Evolutionary conservation across 2,888 invertebrate species (phyloP), one percentile per base, ranked within the genome.

Genomic region (Drosophila imparisetae): DNA sequence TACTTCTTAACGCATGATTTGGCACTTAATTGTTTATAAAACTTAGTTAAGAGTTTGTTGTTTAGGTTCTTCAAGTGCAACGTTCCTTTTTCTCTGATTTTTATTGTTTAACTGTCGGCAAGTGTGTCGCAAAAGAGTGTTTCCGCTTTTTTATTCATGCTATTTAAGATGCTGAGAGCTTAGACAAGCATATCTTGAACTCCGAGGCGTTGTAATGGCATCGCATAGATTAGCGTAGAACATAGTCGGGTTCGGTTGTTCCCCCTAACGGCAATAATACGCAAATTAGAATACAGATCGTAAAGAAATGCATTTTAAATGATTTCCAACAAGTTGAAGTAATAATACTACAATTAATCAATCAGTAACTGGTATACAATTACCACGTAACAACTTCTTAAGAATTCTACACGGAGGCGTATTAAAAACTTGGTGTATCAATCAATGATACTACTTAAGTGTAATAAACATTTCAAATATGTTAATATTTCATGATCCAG

Each of bases 131-230:
- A 53, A 66, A 63, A 58, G 52, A 55, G 8, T n/a, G 36, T 54
- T 89, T 89, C 88, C 89, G 88, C 71, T 73, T 61, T 71, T 61
- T 55, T 60, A 63, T 68, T 77, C 77, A 78, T 72, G 89, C 63
- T 80, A 45, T 38, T 77, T 71, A 62, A 60, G 58, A 32, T 71
- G 72, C 52, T 71, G 48, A 83, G 69, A 68, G 67, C 62, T 67
- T 60, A 54, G 42, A 24, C 60, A 73, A 81, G 60, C 64, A 64
- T 45, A 42, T 36, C 63, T 69, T 65, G 54, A 60, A 50, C 78
- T 70, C n/a, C 54, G 42, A 13, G 11, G 27, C 32, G 36, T 49
- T 72, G 40, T 30, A 65, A 57, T 58, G 11, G 18, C 58, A 29
- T 27, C 11, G 13, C 1, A 13, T 48, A 49, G 34, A 55, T 27